Percentiles rank a stretch among this genome's conserved stretches.
Evolutionary conservation across 2,888 invertebrate genomes (phyloP).

Genomic region (Heteromyza rotundicornis): DNA sequence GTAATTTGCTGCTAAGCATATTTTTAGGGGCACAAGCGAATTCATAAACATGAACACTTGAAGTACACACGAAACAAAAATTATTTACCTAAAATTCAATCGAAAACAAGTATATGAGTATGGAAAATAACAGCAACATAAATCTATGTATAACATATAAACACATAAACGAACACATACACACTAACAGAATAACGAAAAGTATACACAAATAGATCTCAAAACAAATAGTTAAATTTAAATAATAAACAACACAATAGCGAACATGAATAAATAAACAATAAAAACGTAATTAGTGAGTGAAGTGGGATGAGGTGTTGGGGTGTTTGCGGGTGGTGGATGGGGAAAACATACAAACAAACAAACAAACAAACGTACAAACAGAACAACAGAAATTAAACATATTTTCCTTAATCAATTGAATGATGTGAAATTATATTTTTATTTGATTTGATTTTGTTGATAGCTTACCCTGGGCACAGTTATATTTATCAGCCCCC

Average conservation of each 20-base stretch:
- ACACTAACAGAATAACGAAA: background rate
- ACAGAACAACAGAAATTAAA: constrained; percentile 26
- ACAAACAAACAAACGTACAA: constrained; percentile 21
- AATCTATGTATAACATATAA: background rate
- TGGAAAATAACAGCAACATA: background rate
- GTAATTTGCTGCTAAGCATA: too few relatives aligned
- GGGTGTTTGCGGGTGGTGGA: too few relatives aligned
- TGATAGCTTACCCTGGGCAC: constrained; percentile 63
- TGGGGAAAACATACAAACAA: constrained; percentile 9
- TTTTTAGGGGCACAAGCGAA: background rate
- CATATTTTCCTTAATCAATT: background rate
- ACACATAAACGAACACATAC: constrained; percentile 14
- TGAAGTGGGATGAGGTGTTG: background rate
- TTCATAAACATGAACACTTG: background rate
- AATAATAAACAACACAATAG: constrained; percentile 16
- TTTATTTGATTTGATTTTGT: constrained; percentile 41
- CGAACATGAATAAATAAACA: constrained; percentile 4
- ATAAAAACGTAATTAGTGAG: constrained; percentile 12
- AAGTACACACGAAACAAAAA: background rate
- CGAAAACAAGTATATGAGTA: background rate
- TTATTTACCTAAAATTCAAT: constrained; percentile 4
- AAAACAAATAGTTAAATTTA: constrained; percentile 16
- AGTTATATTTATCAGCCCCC: constrained; percentile 64
- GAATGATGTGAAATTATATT: constrained; percentile 23
- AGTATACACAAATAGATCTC: constrained; percentile 6